Base-by-base conservation (phyloP, 2,113 vertebrate genomes). In the Laterallus jamaicensis region DNA sequence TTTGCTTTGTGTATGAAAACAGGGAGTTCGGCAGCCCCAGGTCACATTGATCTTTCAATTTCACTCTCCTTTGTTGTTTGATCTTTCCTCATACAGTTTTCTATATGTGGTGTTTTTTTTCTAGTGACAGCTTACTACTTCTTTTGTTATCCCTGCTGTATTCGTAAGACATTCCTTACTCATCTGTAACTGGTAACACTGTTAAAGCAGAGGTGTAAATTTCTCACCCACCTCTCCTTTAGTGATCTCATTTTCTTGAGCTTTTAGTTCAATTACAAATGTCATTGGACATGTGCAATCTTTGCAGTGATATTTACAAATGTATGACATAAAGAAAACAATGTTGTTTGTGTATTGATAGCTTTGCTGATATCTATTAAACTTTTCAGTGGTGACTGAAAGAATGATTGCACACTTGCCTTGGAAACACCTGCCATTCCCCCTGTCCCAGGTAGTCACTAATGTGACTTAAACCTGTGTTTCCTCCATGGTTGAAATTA, bases 1-100 rank as follows among this genome's bases (percentile, higher is more conserved):
- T 96, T 97, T 95, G 47, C 49, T 97, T 95, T 96, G 26, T 77
- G 70, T 73, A 39, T 82, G 70, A 93, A 93, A 90, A n/a, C 55
- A 58, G 75, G 62, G 29, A 62, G 22, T 69, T 95, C 71, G 86
- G 81, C 56, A 63, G 59, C 55, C 31, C 32, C 56, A 68, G 78
- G 37, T 81, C 74, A 91, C 71, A 32, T 11, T 35, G 82, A 87
- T 82, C 79, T 91, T 76, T 88, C 40, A 86, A 8, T 92, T 97
- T 89, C 47, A 28, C 31, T 60, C 87, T 66, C 31, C 6, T 96
- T 82, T 97, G 50, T 62, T 83, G 62, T 60, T 76, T 89, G 59
- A 55, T 76, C 88, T 73, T 85, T 69, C 39, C 11, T 64, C 71
- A 78, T 39, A 26, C 14, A 40, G 49, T 89, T 87, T 86, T 91